Evolutionary conservation across 2,113 vertebrate genomes (phyloP), one percentile per base, ranked within the genome.

Genomic region (Coturnix japonica): DNA sequence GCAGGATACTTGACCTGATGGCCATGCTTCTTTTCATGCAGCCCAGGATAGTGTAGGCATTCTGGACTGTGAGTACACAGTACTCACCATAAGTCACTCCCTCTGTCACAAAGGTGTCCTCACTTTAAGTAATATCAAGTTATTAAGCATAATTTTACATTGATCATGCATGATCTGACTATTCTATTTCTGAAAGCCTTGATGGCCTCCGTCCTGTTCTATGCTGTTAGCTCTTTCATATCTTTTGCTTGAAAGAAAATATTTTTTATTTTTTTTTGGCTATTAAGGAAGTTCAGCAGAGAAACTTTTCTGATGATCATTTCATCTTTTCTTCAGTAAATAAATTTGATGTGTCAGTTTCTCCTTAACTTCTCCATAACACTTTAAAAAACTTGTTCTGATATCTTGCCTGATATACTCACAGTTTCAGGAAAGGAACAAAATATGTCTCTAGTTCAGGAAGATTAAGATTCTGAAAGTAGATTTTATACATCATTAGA

Each of bases 381-480:
- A 46, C 2, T 87, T 67, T 7, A 41, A 21, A 13, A 6, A 10
- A 43, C 25, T n/a, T 64, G 91, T 69, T 21, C 15, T 76, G 4
- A 39, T 90, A 20, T 60, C 11, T 19, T 60, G n/a, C 13, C 41
- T 74, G 9, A 4, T 30, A 25, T 20, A 19, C 46, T 49, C 26
- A 63, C 25, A 13, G 16, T 67, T 90, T 43, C 31, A 74, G 31
- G 57, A 64, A 46, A 76, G 15, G 13, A 51, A 43, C 10, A 91
- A 93, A 88, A 75, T 20, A 1, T 33, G 2, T 60, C 13, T 67
- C 30, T 43, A 30, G 5, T 81, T 78, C 78, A 37, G 39, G 67
- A 88, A 87, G n/a, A 44, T 41, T 31, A 84, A 33, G 39, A 67
- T 86, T 86, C 53, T 91, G 65, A 83, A 89, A 80, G 25, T 3